These are phyloP conservation scores for Clitarchus hookeri DNA, from an alignment of 2,888 invertebrate species.

Conservation along the genomic window DNA sequence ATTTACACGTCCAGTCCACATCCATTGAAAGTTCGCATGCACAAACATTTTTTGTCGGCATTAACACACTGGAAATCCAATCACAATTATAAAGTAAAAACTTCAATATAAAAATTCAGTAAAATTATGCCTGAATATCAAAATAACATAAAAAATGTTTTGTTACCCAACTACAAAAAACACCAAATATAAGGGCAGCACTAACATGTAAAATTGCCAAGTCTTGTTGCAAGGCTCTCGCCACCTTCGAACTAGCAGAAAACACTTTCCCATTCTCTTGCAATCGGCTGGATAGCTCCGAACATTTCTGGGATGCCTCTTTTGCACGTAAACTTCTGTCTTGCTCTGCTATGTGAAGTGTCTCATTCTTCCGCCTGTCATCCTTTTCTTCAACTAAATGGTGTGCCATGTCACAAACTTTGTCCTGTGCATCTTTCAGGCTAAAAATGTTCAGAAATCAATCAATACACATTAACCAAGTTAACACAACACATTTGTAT, in stretches of 20 bases:
- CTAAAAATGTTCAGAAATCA: neutral
- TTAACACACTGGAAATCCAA: no score
- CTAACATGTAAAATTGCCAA: neutral
- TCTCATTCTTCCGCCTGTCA: neutral
- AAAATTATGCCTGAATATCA: no score
- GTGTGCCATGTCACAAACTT: neutral
- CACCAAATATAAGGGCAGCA: neutral
- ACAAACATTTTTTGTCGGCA: no score
- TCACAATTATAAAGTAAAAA: no score
- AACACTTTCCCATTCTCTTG: neutral
- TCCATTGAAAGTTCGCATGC: no score
- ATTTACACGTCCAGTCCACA: no score
- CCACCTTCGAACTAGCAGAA: neutral
- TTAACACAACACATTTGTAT: no score
- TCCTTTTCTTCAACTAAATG: slow-evolving; percentile 7
- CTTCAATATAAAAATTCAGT: no score
- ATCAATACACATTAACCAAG: no score
- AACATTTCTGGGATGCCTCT: neutral
- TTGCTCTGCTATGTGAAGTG: neutral
- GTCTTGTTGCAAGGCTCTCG: neutral
- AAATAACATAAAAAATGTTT: no score
- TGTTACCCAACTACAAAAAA: no score
- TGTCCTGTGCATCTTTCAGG: neutral
- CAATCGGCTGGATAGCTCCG: neutral
- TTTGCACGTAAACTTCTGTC: neutral